A percentile compares a stretch with the other conserved stretches of the same genome.
phyloP scores from a whole-genome alignment of 2,888 invertebrate species.

The Augiades crinisus region DNA sequence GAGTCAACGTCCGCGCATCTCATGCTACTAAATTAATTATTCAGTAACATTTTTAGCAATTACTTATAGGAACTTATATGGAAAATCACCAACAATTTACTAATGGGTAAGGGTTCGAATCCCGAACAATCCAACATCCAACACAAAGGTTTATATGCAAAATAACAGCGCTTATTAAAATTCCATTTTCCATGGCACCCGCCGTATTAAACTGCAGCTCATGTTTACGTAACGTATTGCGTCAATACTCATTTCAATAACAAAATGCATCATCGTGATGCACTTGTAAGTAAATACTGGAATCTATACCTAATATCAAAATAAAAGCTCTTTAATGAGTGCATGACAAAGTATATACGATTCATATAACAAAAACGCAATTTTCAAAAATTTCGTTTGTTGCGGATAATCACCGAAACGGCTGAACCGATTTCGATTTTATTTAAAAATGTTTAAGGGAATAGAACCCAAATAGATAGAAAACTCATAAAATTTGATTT shows the following conservation, averaged over 20 bases:
- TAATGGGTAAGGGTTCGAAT: too few species aligned
- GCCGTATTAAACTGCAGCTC: neutral
- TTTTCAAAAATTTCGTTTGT: too few species aligned
- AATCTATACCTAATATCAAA: too few species aligned
- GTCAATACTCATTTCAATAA: neutral
- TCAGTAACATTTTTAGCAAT: slow-evolving; percentile 57
- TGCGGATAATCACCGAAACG: too few species aligned
- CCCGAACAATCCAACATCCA: too few species aligned
- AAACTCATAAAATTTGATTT: neutral
- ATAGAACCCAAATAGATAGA: too few species aligned
- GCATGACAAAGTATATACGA: too few species aligned
- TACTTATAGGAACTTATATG: slow-evolving; percentile 42
- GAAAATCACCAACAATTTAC: too few species aligned
- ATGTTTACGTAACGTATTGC: neutral
- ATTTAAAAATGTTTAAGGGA: too few species aligned
- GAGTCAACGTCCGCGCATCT: slow-evolving; percentile 58
- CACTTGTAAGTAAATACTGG: neutral
- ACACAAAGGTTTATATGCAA: slow-evolving; percentile 43
- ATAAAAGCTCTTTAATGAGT: too few species aligned
- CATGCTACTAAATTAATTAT: slow-evolving; percentile 57
- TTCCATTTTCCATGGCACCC: neutral
- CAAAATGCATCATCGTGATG: neutral
- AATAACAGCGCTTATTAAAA: slow-evolving; percentile 25
- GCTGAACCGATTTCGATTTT: too few species aligned
- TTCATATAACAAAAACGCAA: too few species aligned